A percentile compares a stretch with the other conserved stretches of the same genome.
phyloP scores from a whole-genome alignment of 1,140 invertebrate species.

The Dufourea novaeangliae region DNA sequence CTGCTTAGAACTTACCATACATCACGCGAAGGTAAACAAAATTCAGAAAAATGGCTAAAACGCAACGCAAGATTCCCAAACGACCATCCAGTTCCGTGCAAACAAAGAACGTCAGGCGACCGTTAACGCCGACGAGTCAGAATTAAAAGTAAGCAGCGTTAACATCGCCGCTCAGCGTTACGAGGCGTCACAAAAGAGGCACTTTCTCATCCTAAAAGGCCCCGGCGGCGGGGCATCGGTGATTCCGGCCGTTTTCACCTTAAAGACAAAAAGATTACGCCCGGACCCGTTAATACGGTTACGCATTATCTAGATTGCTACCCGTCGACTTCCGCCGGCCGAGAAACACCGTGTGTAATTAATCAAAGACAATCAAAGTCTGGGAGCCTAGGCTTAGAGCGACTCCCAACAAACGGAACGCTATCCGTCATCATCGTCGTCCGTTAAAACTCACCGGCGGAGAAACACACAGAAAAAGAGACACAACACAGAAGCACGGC shows the following conservation, averaged over 20 bases:
- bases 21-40: too few species aligned
- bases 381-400: conserved; percentile 72
- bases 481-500: neutral
- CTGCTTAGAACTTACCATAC: too few species aligned
- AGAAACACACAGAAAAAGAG: neutral
- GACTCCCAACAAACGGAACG: conserved; percentile 74
- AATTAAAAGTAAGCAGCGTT: too few species aligned
- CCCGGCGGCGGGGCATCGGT: neutral
- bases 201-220: neutral
- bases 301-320: conserved; percentile 80
- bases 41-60: too few species aligned
- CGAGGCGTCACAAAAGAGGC: neutral
- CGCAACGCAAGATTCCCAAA: too few species aligned
- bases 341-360: conserved; percentile 76
- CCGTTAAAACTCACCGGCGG: conserved; percentile 45
- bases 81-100: neutral
- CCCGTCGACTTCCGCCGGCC: conserved; percentile 71
- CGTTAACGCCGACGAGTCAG: too few species aligned
- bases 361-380: conserved; percentile 82
- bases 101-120: too few species aligned
- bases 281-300: conserved; percentile 76
- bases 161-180: neutral
- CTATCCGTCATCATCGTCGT: conserved; percentile 69
- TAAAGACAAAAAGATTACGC: conserved; percentile 65
- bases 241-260: conserved; percentile 26